A percentile compares a stretch with the other conserved stretches of the same genome.
Conservation (phyloP, 2,888 invertebrate genomes). For the Galerucella nymphaeae region DNA sequence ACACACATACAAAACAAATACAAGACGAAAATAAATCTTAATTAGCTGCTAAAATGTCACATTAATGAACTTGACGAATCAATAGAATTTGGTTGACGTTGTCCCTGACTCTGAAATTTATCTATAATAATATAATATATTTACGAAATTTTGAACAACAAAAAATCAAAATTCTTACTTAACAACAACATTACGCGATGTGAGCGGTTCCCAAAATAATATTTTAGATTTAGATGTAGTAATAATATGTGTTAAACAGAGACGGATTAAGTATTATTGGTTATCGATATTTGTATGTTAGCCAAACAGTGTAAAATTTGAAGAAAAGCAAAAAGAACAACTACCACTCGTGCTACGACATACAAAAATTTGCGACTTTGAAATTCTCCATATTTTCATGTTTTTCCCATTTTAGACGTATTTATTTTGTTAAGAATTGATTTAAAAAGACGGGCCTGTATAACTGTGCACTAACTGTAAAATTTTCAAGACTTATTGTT, state of each 20-base stretch:
- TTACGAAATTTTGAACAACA: neutral
- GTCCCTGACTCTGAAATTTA: constrained; percentile 25
- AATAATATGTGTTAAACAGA: no score
- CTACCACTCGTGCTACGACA: no score
- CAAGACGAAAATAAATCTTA: constrained; percentile 18
- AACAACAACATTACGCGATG: neutral
- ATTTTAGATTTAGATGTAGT: no score
- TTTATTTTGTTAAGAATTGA: neutral
- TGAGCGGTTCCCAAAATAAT: neutral
- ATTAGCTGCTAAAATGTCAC: constrained; percentile 20
- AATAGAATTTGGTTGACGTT: constrained; percentile 20
- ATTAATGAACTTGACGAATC: constrained; percentile 30
- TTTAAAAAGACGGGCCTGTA: neutral
- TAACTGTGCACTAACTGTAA: constrained; percentile 12
- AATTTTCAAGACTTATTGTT: constrained; percentile 39
- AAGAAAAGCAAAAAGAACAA: no score
- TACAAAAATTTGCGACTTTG: no score
- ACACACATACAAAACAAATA: constrained; percentile 3
- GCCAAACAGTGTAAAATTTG: no score
- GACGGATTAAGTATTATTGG: no score
- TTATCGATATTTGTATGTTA: no score
- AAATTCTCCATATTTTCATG: no score
- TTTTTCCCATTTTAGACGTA: neutral
- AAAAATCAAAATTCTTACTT: neutral
- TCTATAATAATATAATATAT: no score